Evolutionary conservation across 2,113 vertebrate species (phyloP), one percentile per base, ranked within the genome.

Genomic region (Sebastes fasciatus): DNA sequence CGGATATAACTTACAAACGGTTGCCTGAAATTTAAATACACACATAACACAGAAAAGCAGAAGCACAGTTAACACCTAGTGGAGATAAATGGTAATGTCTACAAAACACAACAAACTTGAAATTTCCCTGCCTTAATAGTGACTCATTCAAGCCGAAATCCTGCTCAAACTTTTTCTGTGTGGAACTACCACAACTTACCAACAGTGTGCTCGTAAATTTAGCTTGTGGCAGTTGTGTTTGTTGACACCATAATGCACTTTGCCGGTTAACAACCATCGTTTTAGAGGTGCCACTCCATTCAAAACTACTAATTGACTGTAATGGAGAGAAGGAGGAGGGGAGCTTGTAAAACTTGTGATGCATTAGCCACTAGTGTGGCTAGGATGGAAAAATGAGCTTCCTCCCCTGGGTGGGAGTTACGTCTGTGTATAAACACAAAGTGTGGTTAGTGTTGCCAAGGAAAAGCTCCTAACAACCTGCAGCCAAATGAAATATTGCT

Each of bases 221-320:
- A 23, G 60, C 79, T 55, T 66, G 65, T 61, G 79, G 79, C 51
- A 76, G 26, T 54, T 67, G 54, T 14, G 78, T 80, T 66, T 48
- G 52, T 68, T 70, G 54, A 85, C 77, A 48, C 81, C 19, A 8
- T 68, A n/a, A 72, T 76, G 1, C 52, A 60, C 51, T 9, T 43
- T 62, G 46, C 62, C 8, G 51, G 77, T 79, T 64, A 68, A 84
- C 63, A 68, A 8, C 1, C 72, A 0, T 80, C 8, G 0, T 71
- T 83, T 83, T 60, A 76, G 13, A 67, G 61, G 58, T 75, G 62
- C 79, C 63, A 40, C 85, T 79, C 19, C 21, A 58, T 46, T 74
- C 61, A 49, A 68, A 86, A 74, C 80, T 79, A 58, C 86, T 68
- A 74, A 90, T 70, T 74, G 82, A 74, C 64, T 83, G 45, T 85